Percentiles rank a stretch among this genome's conserved stretches.
Conservation (phyloP, 2,113 vertebrate genomes). For the Centropus bengalensis region DNA sequence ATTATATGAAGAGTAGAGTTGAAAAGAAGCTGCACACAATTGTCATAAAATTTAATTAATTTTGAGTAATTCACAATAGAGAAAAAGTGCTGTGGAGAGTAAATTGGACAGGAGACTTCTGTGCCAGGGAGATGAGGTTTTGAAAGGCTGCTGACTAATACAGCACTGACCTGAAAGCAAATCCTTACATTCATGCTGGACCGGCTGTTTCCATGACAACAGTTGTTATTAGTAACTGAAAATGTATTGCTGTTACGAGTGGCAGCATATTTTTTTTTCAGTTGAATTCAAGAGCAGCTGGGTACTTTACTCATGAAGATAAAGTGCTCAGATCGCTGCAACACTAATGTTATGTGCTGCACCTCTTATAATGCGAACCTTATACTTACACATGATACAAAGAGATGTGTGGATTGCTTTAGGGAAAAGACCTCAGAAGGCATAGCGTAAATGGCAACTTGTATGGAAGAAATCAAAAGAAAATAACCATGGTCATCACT, state of each 20-base stretch:
- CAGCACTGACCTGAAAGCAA: constrained; percentile 80
- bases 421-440: neutral
- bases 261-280: constrained; percentile 67
- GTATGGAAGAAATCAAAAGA: constrained; percentile 16
- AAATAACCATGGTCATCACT: neutral
- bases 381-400: neutral
- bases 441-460: neutral
- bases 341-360: constrained; percentile 40
- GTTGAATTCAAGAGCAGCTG: constrained; percentile 73
- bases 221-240: constrained; percentile 80
- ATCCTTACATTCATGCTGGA: constrained; percentile 77
- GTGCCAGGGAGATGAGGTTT: constrained; percentile 62
- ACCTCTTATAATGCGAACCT: constrained; percentile 34
- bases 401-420: neutral
- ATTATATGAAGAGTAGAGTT: constrained; percentile 25
- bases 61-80: constrained; percentile 60
- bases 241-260: constrained; percentile 77
- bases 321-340: constrained; percentile 46
- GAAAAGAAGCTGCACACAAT: constrained; percentile 29
- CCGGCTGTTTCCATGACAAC: constrained; percentile 78
- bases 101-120: constrained; percentile 66
- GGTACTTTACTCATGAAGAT: constrained; percentile 69
- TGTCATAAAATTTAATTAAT: constrained; percentile 71
- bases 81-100: constrained; percentile 55
- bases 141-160: constrained; percentile 79